Evolutionary conservation across 2,797 vertebrate genomes (phyloP).

Genomic region (Urophycis tenuis): DNA sequence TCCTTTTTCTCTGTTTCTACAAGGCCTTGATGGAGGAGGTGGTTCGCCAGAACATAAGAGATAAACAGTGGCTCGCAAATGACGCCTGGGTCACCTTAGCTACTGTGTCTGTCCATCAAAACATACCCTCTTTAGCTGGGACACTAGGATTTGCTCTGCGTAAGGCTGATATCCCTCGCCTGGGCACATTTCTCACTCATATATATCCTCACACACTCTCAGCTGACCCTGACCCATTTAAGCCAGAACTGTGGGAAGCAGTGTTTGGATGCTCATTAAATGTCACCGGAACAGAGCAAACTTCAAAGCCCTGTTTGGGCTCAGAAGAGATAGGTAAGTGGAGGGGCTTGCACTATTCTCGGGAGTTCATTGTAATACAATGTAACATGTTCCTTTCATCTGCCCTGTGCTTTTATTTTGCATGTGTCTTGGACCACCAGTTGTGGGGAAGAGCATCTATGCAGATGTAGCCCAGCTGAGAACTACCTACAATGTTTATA

Average conservation of each 20-base stretch:
- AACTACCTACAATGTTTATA: constrained; percentile 55
- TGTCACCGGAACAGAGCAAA: constrained; percentile 2
- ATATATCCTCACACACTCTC: constrained; percentile 16
- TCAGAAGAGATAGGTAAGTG: constrained; percentile 38
- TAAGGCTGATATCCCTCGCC: constrained; percentile 42
- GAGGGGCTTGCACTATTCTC: background rate
- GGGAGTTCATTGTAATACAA: background rate
- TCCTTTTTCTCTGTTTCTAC: background rate
- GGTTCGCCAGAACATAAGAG: constrained; percentile 46
- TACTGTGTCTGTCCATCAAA: constrained; percentile 25
- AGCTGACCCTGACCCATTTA: constrained; percentile 42
- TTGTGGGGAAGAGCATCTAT: constrained; percentile 27
- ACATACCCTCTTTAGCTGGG: constrained; percentile 36
- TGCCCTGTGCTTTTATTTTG: background rate
- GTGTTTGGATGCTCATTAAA: constrained; percentile 48
- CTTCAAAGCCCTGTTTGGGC: constrained; percentile 38
- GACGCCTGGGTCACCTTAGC: constrained; percentile 50
- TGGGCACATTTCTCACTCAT: constrained; percentile 46
- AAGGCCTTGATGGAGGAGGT: constrained; percentile 44
- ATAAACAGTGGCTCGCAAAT: constrained; percentile 58
- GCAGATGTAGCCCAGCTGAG: constrained; percentile 47
- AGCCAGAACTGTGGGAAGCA: constrained; percentile 52
- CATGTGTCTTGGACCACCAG: background rate
- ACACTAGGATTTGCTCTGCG: constrained; percentile 52
- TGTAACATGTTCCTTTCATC: background rate